A percentile compares a stretch with the other conserved stretches of the same genome.
These are phyloP conservation scores for Sphaeramia orbicularis DNA, from an alignment of 2,797 vertebrate genomes.

Conservation along the genomic window DNA sequence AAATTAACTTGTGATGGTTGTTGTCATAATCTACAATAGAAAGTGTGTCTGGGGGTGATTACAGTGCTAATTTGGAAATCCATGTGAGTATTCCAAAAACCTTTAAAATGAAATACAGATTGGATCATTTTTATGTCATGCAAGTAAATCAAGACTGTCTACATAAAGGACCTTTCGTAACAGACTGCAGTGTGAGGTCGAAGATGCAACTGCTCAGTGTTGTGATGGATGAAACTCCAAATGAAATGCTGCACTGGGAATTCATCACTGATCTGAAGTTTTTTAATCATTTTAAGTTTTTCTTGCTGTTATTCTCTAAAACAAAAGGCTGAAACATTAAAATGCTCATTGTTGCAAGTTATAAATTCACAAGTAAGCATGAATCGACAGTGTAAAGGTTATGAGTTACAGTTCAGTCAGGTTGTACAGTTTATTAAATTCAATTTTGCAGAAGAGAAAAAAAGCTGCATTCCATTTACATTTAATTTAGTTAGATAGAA, in stretches of 20 bases:
- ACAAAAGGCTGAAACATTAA: no score
- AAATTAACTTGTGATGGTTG: slow-evolving; percentile 21
- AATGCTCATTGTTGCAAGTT: no score
- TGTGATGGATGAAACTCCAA: slow-evolving; percentile 1
- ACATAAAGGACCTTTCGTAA: slow-evolving; percentile 16
- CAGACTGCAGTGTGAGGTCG: slow-evolving; percentile 8
- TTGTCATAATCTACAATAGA: slow-evolving; percentile 26
- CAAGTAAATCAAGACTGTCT: slow-evolving; percentile 63
- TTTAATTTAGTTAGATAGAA: no score
- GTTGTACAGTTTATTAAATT: no score
- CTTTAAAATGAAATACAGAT: slow-evolving; percentile 60
- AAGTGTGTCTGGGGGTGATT: slow-evolving; percentile 62
- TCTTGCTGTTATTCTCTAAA: no score
- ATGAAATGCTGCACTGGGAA: slow-evolving; percentile 10
- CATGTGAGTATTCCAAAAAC: slow-evolving; percentile 62
- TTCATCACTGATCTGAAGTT: neutral
- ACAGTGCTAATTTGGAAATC: slow-evolving; percentile 45
- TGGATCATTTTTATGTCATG: slow-evolving; percentile 50
- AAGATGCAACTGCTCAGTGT: neutral
- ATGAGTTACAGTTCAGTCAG: no score
- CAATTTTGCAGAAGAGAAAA: no score
- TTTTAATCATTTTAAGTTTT: no score
- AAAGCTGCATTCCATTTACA: no score
- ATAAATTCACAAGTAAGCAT: no score
- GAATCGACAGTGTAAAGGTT: no score